Base-by-base conservation (phyloP, 2,113 vertebrate species). In the Bubo blakistoni region DNA sequence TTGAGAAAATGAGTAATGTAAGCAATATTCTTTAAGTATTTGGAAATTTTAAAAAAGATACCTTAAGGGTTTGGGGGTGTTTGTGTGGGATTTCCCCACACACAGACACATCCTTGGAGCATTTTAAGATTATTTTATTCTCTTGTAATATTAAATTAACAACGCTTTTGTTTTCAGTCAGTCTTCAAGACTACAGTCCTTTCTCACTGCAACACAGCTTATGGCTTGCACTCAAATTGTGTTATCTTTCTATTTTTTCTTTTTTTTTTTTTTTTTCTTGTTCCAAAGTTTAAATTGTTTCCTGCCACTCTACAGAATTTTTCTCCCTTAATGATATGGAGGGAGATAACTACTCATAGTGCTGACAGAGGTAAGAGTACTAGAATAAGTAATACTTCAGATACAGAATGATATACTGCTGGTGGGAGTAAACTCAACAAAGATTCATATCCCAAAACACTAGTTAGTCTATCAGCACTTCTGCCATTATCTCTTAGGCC, bases 201-300 rank as follows among this genome's bases (percentile, higher is more conserved):
- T 89, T 66, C 76, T 94, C 46, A 79, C 38, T 59, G 61, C n/a
- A 70, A 16, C 55, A 61, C 44, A 88, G 29, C 38, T 83, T 46
- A 83, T 58, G 65, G 29, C 69, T 97, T 71, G 54, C 38, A 79
- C 85, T 97, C 72, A 66, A 81, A 96, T 92, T 94, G n/a, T 94
- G 95, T 91, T 96, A 78, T 49, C 40, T 40, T 65, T 73, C 13
- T 66, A 7, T 21, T 11, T 38, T 15, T 34, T 30, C 11, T 13
- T 13, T 4, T 6, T 25, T 11, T 55, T n/a, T 30, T 16, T 19
- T 21, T 59, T 18, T 65, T 47, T 22, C 66, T 63, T 83, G 65
- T 95, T 94, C 91, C 84, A 66, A 81, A 92, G 86, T 87, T 89
- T 96, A 97, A 98, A 98, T 98, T 97, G 92, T 94, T 98, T 97